Base-by-base conservation (phyloP, 37 sponge, comb jelly and placozoan species). In the Halichondria panicea region DNA sequence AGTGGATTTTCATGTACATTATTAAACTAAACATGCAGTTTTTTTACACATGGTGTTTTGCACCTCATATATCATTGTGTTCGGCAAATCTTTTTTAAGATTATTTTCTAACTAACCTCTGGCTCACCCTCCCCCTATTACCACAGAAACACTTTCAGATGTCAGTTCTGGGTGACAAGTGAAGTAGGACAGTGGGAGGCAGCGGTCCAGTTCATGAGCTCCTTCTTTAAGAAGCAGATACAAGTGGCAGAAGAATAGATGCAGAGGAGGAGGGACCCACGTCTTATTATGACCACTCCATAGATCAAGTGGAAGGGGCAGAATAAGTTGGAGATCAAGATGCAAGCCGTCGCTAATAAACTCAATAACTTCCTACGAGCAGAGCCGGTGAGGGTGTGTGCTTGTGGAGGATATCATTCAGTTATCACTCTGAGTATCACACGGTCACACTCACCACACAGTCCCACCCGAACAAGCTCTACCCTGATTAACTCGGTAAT, bases 91-190 rank as follows among this genome's bases (percentile, higher is more conserved):
- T n/a, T n/a, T n/a, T n/a, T n/a, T n/a, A n/a, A n/a, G n/a, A n/a
- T n/a, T n/a, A n/a, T n/a, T n/a, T n/a, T n/a, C n/a, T n/a, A n/a
- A n/a, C n/a, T n/a, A n/a, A n/a, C n/a, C n/a, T n/a, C n/a, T n/a
- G n/a, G n/a, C n/a, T n/a, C n/a, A n/a, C n/a, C n/a, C n/a, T n/a
- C n/a, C n/a, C n/a, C n/a, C n/a, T n/a, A n/a, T n/a, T n/a, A n/a
- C n/a, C n/a, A n/a, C 58, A 80, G 86, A 75, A 90, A 84, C 86
- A 88, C 69, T 94, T 96, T 18, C 97, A 96, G 66, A 85, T 90
- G 75, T 93, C 92, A 42, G 81, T 94, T 52, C 80, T 96, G 60
- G 94, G 90, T 74, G 97, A 96, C 72, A 87, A 87, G 37, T 87
- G 91, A 91, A 7, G 66, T 71, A 21, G 82, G 80, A 64, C 83